Base-by-base conservation (phyloP, 2,888 invertebrate species). In the Phyllotreta striolata region DNA sequence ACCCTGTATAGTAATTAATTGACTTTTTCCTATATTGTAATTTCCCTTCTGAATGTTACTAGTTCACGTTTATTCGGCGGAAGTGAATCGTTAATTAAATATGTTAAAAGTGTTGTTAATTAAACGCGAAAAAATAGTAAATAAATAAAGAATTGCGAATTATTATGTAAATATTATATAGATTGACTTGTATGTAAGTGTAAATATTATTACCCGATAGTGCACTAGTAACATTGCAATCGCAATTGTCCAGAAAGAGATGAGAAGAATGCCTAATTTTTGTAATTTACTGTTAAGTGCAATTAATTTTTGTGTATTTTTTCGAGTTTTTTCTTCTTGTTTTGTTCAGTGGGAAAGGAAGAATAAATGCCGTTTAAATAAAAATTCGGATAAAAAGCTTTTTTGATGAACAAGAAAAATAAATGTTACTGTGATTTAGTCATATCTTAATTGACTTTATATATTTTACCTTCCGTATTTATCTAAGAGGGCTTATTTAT, bases 351-450 rank as follows among this genome's bases (percentile, higher is more conserved):
- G 4, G 24, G 24, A 24, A 24, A 3, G 24, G 24, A 24, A 24
- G 24, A 24, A 24, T 24, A 24, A 24, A 24, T 24, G 24, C 24
- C 24, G 24, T 24, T 24, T 24, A 24, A 24, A 24, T 24, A 3
- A 24, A 24, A 24, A 24, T 24, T 24, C 24, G 24, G 24, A 24
- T 24, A 24, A 24, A 24, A 24, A 24, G 24, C 24, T 24, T 24
- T 24, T 24, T 24, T 24, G 24, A 44, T n/a, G 37, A 13, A 44
- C 34, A 56, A 46, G n/a, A 40, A 35, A 41, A 24, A 6, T 14
- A 55, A 55, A 1, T 12, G 13, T 73, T 70, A 73, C 74, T 76
- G 75, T 76, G 75, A 76, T 77, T 24, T 74, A 73, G 75, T 71
- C 76, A 77, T 76, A 75, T 77, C 77, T 69, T 68, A 72, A 70